Evolutionary conservation across 2,113 vertebrate genomes (phyloP).

Genomic region (Ptyas mucosa): DNA sequence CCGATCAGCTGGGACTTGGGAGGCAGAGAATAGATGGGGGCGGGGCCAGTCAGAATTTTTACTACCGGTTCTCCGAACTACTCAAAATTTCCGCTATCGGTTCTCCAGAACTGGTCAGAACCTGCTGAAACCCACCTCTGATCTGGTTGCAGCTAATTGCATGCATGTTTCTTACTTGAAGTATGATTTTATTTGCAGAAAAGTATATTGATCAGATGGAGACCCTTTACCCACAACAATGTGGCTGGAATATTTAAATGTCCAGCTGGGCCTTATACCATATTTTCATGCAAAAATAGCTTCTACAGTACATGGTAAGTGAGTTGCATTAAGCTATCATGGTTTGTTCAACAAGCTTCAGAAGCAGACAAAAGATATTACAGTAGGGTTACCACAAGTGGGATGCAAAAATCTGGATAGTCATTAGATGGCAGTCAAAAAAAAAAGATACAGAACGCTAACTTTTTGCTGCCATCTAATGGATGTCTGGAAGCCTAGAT

Average conservation of each 20-base stretch:
- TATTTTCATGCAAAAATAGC: neutral
- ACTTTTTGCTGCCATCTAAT: neutral
- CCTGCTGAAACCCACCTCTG: too few species aligned
- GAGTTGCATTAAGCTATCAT: neutral
- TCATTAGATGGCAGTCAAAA: neutral
- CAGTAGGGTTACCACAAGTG: neutral
- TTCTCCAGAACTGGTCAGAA: too few species aligned
- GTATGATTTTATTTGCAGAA: neutral
- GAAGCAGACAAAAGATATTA: neutral
- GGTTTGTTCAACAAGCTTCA: neutral
- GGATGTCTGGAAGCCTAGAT: neutral
- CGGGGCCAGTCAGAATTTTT: too few species aligned
- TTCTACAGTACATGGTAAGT: neutral
- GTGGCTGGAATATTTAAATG: neutral
- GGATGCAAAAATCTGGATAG: neutral
- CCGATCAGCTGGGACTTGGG: too few species aligned
- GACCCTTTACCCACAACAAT: neutral
- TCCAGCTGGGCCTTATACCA: neutral
- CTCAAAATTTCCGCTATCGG: too few species aligned
- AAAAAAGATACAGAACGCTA: neutral
- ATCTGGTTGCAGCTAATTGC: neutral
- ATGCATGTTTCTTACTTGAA: neutral
- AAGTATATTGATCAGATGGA: neutral
- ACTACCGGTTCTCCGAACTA: too few species aligned
- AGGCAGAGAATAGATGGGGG: too few species aligned